Conservation (phyloP, 2,113 vertebrate species). For the Petrocephalus zakoni region DNA sequence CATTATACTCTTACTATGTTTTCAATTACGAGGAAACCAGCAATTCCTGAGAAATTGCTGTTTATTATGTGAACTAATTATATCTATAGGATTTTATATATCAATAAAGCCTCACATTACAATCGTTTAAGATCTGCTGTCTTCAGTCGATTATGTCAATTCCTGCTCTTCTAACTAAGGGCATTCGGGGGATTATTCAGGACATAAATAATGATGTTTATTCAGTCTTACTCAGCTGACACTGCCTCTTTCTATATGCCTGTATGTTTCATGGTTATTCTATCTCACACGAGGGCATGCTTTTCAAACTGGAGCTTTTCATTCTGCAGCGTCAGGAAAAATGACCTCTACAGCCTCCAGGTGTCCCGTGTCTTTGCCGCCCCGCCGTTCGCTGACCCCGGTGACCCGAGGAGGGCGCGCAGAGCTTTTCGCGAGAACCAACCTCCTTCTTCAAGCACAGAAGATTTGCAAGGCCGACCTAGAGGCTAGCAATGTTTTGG, state of each 20-base stretch:
- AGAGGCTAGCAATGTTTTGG: neutral
- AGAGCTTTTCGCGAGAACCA: neutral
- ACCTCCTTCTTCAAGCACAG: neutral
- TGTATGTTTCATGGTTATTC: neutral
- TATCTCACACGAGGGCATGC: too few species aligned
- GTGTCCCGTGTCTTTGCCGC: neutral
- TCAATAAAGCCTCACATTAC: neutral
- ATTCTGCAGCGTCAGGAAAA: neutral
- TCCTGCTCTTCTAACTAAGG: neutral
- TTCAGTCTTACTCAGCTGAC: neutral
- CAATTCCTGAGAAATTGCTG: neutral
- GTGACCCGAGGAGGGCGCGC: neutral
- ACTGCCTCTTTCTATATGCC: neutral
- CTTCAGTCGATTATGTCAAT: neutral
- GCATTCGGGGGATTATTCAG: neutral
- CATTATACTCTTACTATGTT: neutral
- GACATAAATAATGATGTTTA: neutral
- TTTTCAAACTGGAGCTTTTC: neutral
- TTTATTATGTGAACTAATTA: neutral
- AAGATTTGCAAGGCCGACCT: neutral
- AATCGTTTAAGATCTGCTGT: neutral
- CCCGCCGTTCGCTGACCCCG: neutral
- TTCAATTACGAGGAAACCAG: neutral
- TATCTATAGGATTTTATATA: neutral
- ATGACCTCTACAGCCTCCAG: neutral